A percentile compares a stretch with the other conserved stretches of the same genome.
phyloP scores from a whole-genome alignment of 2,113 vertebrate species.

The Pterocles orientalis region DNA sequence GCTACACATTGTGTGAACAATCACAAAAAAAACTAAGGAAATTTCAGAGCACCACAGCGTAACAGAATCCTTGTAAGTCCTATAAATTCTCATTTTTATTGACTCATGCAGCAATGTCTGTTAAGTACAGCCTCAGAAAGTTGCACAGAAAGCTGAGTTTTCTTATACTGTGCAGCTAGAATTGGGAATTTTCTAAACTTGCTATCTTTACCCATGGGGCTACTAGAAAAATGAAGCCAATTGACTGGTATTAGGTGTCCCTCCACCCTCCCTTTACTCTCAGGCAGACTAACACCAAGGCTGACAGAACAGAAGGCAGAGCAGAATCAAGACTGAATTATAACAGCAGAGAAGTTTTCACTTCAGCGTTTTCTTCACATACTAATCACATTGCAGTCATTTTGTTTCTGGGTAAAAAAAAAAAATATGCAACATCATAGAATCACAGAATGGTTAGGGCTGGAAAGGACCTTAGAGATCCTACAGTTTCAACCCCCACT shows the following conservation, averaged over 20 bases:
- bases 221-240: background rate
- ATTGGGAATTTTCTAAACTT: background rate
- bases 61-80: background rate
- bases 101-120: background rate
- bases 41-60: background rate
- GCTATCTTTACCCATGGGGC: background rate
- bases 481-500: too few species aligned
- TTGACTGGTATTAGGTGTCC: background rate
- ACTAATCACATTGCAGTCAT: background rate
- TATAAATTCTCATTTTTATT: background rate
- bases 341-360: background rate
- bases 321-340: background rate
- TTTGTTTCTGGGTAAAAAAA: background rate
- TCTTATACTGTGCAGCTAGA: background rate
- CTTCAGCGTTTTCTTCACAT: background rate
- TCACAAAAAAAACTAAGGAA: background rate
- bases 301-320: background rate
- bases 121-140: background rate
- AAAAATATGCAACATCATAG: background rate
- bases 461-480: too few species aligned
- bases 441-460: too few species aligned
- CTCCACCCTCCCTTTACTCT: background rate
- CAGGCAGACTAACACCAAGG: background rate
- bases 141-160: background rate
- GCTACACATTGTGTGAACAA: background rate